phyloP scores from a whole-genome alignment of 30 jellyfish, hydroid and myxozoan genomes.

The Catostylus mosaicus region DNA sequence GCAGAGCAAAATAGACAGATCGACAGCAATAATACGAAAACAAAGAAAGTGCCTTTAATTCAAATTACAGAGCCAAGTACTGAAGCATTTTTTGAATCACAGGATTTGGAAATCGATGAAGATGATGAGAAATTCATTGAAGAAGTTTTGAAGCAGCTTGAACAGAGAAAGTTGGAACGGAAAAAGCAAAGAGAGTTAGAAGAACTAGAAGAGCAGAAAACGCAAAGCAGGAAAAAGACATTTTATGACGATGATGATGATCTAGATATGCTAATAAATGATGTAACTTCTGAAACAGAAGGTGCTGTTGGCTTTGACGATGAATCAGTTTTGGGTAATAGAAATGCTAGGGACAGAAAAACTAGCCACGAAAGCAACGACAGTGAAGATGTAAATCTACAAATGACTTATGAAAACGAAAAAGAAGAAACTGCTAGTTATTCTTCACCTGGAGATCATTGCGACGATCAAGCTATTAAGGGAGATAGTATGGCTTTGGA shows the following conservation, averaged over 20 bases:
- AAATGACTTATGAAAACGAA: background rate
- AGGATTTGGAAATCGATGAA: conserved; percentile 57
- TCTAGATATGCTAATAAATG: background rate
- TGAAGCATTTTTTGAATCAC: conserved; percentile 54
- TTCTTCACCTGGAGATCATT: conserved; percentile 23
- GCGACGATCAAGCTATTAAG: conserved; percentile 21
- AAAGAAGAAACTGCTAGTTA: conserved; percentile 28
- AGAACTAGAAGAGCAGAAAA: conserved; percentile 26
- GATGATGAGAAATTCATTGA: conserved; percentile 68
- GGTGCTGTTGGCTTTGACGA: background rate
- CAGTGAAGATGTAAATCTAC: background rate
- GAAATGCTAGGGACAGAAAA: background rate
- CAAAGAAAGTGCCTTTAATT: conserved; percentile 64
- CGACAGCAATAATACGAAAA: background rate
- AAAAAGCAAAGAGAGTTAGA: conserved; percentile 43
- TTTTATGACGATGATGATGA: conserved; percentile 8
- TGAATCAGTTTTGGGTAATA: background rate
- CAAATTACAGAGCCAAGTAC: conserved; percentile 70
- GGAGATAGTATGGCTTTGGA: background rate
- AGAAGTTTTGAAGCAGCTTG: conserved; percentile 60
- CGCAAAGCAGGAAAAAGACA: background rate
- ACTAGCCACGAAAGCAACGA: background rate
- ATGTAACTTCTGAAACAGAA: background rate
- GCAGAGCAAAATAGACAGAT: too few relatives aligned
- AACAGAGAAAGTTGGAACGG: conserved; percentile 41